Evolutionary conservation across 2,113 vertebrate species (phyloP).

Genomic region (Chaetorhynchus papuensis): DNA sequence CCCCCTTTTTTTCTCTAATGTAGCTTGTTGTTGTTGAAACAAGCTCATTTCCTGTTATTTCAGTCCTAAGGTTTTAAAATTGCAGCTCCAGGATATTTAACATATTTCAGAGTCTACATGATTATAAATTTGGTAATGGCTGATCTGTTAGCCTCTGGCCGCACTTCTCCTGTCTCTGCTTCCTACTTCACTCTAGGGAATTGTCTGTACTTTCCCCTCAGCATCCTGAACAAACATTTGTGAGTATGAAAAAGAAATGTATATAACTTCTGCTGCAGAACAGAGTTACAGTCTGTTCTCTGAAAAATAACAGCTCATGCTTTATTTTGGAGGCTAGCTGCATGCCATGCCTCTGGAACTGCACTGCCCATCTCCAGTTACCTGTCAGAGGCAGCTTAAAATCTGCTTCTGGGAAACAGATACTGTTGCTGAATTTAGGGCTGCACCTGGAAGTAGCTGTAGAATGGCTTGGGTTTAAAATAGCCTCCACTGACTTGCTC

Average conservation of each 20-base stretch:
- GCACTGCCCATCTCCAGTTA: background rate
- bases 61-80: background rate
- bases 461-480: background rate
- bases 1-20: accelerated
- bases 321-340: background rate
- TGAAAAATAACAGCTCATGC: background rate
- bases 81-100: background rate
- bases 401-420: constrained; percentile 6
- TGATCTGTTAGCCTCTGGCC: background rate
- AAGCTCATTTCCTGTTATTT: background rate
- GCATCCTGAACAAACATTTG: background rate
- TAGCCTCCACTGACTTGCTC: background rate
- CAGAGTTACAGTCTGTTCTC: background rate
- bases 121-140: background rate
- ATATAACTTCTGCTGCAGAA: background rate
- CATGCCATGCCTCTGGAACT: background rate
- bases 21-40: background rate
- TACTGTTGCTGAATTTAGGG: constrained; percentile 10
- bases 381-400: background rate
- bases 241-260: background rate
- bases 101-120: background rate
- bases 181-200: background rate
- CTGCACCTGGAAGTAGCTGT: constrained; percentile 2
- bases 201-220: background rate
- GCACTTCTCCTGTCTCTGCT: background rate